Conservation (phyloP, 1,140 invertebrate species). For the Pogonus chalceus region DNA sequence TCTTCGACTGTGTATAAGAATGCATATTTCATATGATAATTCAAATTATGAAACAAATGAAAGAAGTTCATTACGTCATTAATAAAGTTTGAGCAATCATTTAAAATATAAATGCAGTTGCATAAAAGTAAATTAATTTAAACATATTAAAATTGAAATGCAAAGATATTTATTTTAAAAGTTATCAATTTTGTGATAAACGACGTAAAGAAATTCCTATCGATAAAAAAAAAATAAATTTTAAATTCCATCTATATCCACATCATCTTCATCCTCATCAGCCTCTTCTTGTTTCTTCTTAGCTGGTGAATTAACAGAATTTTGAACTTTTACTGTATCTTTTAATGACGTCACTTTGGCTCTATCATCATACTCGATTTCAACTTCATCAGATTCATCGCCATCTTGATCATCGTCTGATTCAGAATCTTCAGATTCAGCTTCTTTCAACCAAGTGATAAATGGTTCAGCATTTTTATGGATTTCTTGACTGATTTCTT, state of each 20-base stretch:
- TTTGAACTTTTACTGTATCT: conserved; percentile 38
- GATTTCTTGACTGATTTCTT: conserved; percentile 86
- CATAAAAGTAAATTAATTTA: too few relatives aligned
- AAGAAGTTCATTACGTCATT: too few relatives aligned
- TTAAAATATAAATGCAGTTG: too few relatives aligned
- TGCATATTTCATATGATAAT: too few relatives aligned
- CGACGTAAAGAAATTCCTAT: conserved; percentile 12
- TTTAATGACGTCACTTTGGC: conserved; percentile 65
- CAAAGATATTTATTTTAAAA: too few relatives aligned
- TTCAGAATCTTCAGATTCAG: conserved; percentile 82
- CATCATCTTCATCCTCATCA: conserved; percentile 61
- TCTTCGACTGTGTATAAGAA: too few relatives aligned
- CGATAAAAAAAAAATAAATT: too few relatives aligned
- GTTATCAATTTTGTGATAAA: too few relatives aligned
- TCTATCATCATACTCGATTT: conserved; percentile 76
- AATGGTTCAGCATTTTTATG: conserved; percentile 86
- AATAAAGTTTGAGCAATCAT: too few relatives aligned
- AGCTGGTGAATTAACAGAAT: conserved; percentile 30
- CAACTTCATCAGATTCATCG: conserved; percentile 50
- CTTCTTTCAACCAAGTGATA: conserved; percentile 93
- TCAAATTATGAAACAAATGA: too few relatives aligned
- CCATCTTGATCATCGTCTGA: conserved; percentile 59
- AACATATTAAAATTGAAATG: too few relatives aligned
- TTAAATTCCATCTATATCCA: conserved; percentile 91
- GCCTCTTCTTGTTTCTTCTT: conserved; percentile 41